These are phyloP conservation scores for Struthidea cinerea DNA, from an alignment of 2,113 vertebrate species.

Conservation along the genomic window DNA sequence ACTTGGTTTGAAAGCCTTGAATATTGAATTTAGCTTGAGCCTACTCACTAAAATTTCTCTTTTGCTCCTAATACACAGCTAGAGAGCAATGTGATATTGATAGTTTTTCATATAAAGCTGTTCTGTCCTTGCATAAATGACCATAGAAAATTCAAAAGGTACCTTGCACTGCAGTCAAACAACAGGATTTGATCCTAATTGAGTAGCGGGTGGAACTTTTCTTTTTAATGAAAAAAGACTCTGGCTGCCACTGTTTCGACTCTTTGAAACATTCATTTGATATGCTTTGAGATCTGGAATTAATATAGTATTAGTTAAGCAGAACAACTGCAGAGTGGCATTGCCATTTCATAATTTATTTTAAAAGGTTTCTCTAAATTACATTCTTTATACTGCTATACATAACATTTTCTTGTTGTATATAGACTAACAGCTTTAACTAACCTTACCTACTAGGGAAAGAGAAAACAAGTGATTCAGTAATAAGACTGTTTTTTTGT, in stretches of 20 bases:
- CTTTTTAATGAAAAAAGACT: not conserved
- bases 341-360: not conserved
- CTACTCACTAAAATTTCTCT: not conserved
- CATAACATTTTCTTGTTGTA: not conserved
- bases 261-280: not conserved
- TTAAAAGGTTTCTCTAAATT: not conserved
- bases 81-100: not conserved
- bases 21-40: not conserved
- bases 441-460: not conserved
- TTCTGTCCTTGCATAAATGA: not conserved
- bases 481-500: not conserved
- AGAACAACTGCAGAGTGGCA: not conserved
- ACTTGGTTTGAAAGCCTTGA: conserved; percentile 3
- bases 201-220: not conserved
- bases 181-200: not conserved
- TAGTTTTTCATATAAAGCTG: not conserved
- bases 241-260: not conserved
- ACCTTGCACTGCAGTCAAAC: not conserved
- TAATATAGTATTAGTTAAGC: not conserved
- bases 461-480: not conserved
- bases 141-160: conserved; percentile 5
- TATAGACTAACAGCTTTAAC: not conserved
- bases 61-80: not conserved
- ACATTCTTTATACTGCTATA: not conserved
- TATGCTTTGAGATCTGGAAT: not conserved